Evolutionary conservation across 37 sponge, comb jelly and placozoan species (phyloP).

Genomic region (Ephydatia muelleri): DNA sequence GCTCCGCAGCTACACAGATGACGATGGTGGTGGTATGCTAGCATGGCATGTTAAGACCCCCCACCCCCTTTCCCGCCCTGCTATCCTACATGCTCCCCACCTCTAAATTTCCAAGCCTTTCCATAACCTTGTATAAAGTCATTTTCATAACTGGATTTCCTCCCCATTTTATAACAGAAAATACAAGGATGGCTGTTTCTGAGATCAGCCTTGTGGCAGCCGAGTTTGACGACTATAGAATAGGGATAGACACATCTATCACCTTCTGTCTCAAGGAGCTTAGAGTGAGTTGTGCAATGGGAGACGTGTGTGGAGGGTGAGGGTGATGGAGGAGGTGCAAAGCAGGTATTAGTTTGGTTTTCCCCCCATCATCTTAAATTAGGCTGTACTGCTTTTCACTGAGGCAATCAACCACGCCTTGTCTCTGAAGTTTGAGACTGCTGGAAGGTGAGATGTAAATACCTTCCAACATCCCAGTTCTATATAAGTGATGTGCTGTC

Average conservation of each 20-base stretch:
- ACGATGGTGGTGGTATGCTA: constrained; percentile 25
- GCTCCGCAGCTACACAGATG: constrained; percentile 74
- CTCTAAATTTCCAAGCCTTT: too few relatives aligned
- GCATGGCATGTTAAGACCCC: not conserved
- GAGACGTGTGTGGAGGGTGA: not conserved
- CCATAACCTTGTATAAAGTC: constrained; percentile 7
- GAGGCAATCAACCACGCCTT: constrained; percentile 53
- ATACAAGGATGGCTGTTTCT: constrained; percentile 41
- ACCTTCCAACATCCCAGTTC: not conserved
- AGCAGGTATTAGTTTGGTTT: not conserved
- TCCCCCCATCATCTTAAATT: not conserved
- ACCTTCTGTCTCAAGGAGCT: constrained; percentile 90
- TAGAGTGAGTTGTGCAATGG: constrained; percentile 36
- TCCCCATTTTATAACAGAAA: constrained; percentile 25
- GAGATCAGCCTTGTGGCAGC: constrained; percentile 65
- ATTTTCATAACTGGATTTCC: too few relatives aligned
- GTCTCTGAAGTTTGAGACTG: constrained; percentile 65
- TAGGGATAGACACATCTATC: constrained; percentile 51
- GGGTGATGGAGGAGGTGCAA: not conserved
- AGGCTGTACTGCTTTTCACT: constrained; percentile 82
- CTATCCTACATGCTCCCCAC: too few relatives aligned
- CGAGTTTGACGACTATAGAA: constrained; percentile 82
- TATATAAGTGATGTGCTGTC: too few relatives aligned
- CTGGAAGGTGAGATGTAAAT: constrained; percentile 66
- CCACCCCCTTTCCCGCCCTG: not conserved